Base-by-base conservation (phyloP, 2,888 invertebrate genomes). In the Schrankia costaestrigalis region DNA sequence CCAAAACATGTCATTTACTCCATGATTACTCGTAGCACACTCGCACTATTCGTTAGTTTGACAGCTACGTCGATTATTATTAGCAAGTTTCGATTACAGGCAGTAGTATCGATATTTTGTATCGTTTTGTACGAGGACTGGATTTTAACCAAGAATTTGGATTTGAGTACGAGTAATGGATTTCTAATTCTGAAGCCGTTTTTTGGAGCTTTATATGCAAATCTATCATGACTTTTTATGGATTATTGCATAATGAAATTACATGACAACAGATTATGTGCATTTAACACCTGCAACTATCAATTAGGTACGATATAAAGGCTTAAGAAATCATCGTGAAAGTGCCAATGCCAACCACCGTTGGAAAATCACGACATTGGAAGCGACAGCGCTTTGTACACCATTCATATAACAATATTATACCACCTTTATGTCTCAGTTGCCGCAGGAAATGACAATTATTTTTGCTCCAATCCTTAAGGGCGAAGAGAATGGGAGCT, bases 391-490 rank as follows among this genome's bases (percentile, higher is more conserved):
- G 47, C 41, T 31, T 26, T 34, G 42, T 40, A 39, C 35, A 41
- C 34, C 41, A 41, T 44, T 37, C 41, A 26, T 47, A 44, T 43
- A 46, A 56, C n/a, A 55, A 56, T 54, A 56, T 54, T 48, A 61
- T 51, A 54, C 42, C 46, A 57, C 55, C 61, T 64, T 64, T 65
- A 64, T 64, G 60, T 69, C 61, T 55, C 63, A 37, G 50, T 67
- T 68, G 79, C 86, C 85, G 81, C 88, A 88, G 88, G 88, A 88
- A 86, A 87, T 86, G 85, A 88, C 85, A 84, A 89, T 89, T 88
- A 88, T 85, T 81, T 82, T 76, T 79, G 79, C 75, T 73, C 65
- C 75, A 77, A 71, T 77, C 78, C 75, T 72, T 74, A 72, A 70
- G 72, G 72, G 71, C 67, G 70, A 68, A 76, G 70, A 78, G 79